Evolutionary conservation across 2,797 vertebrate genomes (phyloP).

Genomic region (Silurus lanzhouensis): DNA sequence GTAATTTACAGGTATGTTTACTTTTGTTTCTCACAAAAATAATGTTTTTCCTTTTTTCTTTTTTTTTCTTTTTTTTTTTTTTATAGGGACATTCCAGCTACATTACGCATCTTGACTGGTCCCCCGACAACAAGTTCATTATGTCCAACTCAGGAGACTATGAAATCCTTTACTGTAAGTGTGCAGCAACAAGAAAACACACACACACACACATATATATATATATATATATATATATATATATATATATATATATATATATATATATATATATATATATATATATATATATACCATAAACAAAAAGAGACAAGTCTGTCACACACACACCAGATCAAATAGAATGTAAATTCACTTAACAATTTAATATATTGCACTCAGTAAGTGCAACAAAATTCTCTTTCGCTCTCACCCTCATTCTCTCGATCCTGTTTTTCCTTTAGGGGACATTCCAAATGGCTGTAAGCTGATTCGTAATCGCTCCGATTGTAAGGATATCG

Average conservation of each 20-base stretch:
- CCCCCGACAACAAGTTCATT: conserved; percentile 95
- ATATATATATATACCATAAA: not conserved
- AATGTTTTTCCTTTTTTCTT: not conserved
- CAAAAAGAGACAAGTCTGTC: not conserved
- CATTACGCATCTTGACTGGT: conserved; percentile 99
- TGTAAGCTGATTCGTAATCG: conserved; percentile 95
- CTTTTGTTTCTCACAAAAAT: not conserved
- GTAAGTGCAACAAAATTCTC: not conserved
- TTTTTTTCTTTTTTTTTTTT: not conserved
- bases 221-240: not conserved
- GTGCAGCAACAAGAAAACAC: conserved; percentile 27
- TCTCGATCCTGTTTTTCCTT: conserved; percentile 36
- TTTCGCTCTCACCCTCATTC: not conserved
- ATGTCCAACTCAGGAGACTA: conserved; percentile 99
- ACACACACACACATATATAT: not conserved
- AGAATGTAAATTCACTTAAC: conserved; percentile 6
- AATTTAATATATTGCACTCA: not conserved
- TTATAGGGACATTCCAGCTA: conserved; percentile 97
- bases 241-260: not conserved
- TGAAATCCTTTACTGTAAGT: conserved; percentile 99
- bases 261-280: not conserved
- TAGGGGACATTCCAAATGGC: conserved; percentile 92
- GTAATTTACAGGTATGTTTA: not conserved
- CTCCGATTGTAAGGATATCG: conserved; percentile 95
- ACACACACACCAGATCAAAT: not conserved